Evolutionary conservation across 2,888 invertebrate species (phyloP).

Genomic region (Parasteatoda lunata): DNA sequence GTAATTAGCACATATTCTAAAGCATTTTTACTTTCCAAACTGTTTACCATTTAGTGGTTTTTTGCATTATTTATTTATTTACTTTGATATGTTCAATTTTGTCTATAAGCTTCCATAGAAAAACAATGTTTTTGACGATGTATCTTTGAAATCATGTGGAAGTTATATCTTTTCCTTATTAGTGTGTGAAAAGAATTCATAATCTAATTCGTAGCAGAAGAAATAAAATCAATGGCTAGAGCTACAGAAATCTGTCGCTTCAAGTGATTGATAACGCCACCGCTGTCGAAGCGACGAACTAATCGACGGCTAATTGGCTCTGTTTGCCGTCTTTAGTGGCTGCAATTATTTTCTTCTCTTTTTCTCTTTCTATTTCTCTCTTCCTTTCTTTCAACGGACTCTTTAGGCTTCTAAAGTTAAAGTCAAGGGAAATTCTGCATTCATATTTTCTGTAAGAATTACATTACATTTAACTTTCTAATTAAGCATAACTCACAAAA

Average conservation of each 20-base stretch:
- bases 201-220: constrained; percentile 9
- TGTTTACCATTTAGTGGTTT: no score
- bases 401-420: no score
- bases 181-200: constrained; percentile 21
- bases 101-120: no score
- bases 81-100: no score
- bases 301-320: constrained; percentile 68
- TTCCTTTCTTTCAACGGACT: constrained; percentile 4
- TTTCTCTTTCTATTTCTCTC: constrained; percentile 12
- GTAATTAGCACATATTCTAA: no score
- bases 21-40: no score
- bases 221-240: constrained; percentile 27
- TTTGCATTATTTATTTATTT: no score
- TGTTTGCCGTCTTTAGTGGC: constrained; percentile 67
- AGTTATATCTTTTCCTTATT: not conserved
- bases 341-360: constrained; percentile 60
- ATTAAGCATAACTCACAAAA: no score
- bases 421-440: no score
- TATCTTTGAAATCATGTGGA: not conserved
- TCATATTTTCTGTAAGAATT: no score
- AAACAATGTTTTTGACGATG: no score
- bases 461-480: no score
- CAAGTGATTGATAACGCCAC: constrained; percentile 59
- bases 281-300: constrained; percentile 65
- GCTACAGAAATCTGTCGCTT: constrained; percentile 49